Conservation (phyloP, 2,888 invertebrate genomes). For the Drosophila limbata region DNA sequence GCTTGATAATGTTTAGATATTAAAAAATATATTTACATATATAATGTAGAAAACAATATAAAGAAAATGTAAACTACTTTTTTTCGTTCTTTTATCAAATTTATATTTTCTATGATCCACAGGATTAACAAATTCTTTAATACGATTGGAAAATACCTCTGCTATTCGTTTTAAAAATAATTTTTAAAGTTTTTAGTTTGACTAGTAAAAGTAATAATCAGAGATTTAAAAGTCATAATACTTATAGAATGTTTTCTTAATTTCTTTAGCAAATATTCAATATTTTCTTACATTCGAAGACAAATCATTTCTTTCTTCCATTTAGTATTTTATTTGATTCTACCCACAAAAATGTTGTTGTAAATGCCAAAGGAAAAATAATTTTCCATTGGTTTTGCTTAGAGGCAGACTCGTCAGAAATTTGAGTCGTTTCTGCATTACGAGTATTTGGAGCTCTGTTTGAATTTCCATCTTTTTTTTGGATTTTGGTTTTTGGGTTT, state of each 20-base stretch:
- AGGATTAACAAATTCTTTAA: too few species aligned
- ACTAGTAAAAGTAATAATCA: too few species aligned
- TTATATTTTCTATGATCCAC: too few species aligned
- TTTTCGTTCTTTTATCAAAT: not conserved
- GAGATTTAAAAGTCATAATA: too few species aligned
- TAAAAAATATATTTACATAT: not conserved
- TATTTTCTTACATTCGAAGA: too few species aligned
- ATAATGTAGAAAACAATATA: not conserved
- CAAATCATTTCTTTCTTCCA: not conserved
- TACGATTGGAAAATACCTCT: too few species aligned
- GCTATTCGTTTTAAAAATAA: too few species aligned
- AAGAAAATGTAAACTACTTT: not conserved
- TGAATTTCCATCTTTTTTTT: not conserved
- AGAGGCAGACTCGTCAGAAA: not conserved
- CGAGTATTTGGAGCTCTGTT: not conserved
- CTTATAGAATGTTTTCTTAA: too few species aligned
- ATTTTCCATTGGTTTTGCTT: not conserved
- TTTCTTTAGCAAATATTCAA: too few species aligned
- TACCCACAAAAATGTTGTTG: not conserved
- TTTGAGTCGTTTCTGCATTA: constrained; percentile 2
- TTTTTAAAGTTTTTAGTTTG: too few species aligned
- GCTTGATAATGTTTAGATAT: not conserved
- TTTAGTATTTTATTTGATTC: not conserved
- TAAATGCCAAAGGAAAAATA: not conserved
- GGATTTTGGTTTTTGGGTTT: not conserved